Evolutionary conservation across 2,113 vertebrate genomes (phyloP).

Genomic region (Arvicanthis niloticus): DNA sequence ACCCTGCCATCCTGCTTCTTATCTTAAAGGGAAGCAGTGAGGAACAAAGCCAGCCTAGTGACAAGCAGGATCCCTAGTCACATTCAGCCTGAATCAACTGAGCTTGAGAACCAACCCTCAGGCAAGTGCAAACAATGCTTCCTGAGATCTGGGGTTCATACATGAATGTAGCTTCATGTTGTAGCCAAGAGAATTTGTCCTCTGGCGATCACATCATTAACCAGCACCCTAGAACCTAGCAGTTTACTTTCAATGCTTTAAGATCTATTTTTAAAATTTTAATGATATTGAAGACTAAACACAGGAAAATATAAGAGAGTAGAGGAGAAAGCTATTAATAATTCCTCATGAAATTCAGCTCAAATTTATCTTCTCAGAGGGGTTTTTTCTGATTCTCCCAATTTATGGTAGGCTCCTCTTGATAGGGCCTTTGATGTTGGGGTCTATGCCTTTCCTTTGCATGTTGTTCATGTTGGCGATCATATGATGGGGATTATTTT

Average conservation of each 20-base stretch:
- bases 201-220: not conserved
- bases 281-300: not conserved
- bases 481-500: not conserved
- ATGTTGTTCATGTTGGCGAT: not conserved
- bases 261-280: not conserved
- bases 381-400: not conserved
- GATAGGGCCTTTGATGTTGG: not conserved
- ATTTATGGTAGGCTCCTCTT: not conserved
- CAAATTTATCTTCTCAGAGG: conserved; percentile 8
- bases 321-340: not conserved
- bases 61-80: not conserved
- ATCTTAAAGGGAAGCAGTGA: not conserved
- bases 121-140: not conserved
- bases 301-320: not conserved
- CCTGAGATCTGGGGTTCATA: not conserved
- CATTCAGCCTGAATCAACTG: not conserved
- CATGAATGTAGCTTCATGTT: not conserved
- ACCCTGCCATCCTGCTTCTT: not conserved
- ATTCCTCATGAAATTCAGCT: not conserved
- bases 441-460: not conserved
- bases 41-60: not conserved
- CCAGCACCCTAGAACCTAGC: not conserved
- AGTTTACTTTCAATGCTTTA: not conserved
- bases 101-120: not conserved
- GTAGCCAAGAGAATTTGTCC: not conserved